Base-by-base conservation (phyloP, 2,888 invertebrate species). In the Trachelus tabidus region DNA sequence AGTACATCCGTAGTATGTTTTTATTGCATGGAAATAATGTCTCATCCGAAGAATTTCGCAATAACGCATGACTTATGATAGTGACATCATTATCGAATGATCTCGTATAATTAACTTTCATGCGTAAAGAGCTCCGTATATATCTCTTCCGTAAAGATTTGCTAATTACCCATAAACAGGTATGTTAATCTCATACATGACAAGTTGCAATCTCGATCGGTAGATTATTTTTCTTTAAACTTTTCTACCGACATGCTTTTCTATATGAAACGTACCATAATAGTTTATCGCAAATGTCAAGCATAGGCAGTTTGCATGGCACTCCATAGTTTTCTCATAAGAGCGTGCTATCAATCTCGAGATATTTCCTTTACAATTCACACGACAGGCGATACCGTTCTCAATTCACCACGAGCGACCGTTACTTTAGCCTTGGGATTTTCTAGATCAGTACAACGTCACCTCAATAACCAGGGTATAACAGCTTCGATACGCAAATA, bases 351-450 rank as follows among this genome's bases (percentile, higher is more conserved):
- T 56, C 56, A 56, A 56, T 56, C 56, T 56, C 56, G 56, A 56
- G 23, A 56, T 56, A 56, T 56, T 56, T 56, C 56, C 56, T 56
- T 23, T 15, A 56, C 23, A 56, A 56, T 56, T 56, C 56, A 56
- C 56, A 56, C 56, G 56, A 56, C 56, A 56, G 56, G 56, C 23
- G 56, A 56, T 56, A 56, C 56, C 56, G 56, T 56, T 56, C 56
- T 56, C 56, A 3, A 56, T 56, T 56, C 56, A 56, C 56, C 56
- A 56, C 23, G 23, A 56, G 56, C 56, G 56, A 56, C 56, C 56
- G 56, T 75, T 68, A 37, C 75, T 34, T 73, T 76, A 30, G 34
- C 71, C 73, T 74, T 74, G 76, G 40, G 56, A 79, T 75, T 77
- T 76, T 77, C 74, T 74, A 69, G 75, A 73, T 76, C 71, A 69